Evolutionary conservation across 2,797 vertebrate genomes (phyloP).

Genomic region (Squalus acanthias): DNA sequence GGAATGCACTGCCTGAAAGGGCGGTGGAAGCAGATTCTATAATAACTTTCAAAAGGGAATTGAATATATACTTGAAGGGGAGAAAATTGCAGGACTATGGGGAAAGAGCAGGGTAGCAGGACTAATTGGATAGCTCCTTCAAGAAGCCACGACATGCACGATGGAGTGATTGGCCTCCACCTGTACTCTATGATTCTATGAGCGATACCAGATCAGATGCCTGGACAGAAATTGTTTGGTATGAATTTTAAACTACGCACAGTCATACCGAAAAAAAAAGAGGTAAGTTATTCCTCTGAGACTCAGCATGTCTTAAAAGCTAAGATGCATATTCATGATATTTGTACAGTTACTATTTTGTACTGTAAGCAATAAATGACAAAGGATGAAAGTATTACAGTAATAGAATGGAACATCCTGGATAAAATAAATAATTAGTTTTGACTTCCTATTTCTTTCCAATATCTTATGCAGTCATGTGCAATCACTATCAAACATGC

Average conservation of each 20-base stretch:
- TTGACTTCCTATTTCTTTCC: background rate
- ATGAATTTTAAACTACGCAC: background rate
- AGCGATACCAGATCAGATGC: background rate
- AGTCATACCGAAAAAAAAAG: background rate
- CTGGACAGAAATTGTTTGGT: background rate
- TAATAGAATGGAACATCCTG: background rate
- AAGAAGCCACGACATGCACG: background rate
- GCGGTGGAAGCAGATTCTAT: background rate
- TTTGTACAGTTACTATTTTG: background rate
- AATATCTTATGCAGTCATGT: background rate
- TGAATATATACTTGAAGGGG: background rate
- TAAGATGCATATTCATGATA: background rate
- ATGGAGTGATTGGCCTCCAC: background rate
- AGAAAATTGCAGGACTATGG: background rate
- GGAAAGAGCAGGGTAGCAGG: background rate
- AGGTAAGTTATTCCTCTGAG: background rate
- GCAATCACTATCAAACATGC: background rate
- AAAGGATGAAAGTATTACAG: background rate
- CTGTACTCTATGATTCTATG: background rate
- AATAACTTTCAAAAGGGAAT: background rate
- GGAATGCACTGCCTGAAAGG: background rate
- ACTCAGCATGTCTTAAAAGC: background rate
- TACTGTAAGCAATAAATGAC: background rate
- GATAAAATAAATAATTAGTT: background rate
- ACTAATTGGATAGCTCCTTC: background rate